Percentiles rank a stretch among this genome's conserved stretches.
Conservation (phyloP, 2,888 invertebrate species). For the Spisula solida region DNA sequence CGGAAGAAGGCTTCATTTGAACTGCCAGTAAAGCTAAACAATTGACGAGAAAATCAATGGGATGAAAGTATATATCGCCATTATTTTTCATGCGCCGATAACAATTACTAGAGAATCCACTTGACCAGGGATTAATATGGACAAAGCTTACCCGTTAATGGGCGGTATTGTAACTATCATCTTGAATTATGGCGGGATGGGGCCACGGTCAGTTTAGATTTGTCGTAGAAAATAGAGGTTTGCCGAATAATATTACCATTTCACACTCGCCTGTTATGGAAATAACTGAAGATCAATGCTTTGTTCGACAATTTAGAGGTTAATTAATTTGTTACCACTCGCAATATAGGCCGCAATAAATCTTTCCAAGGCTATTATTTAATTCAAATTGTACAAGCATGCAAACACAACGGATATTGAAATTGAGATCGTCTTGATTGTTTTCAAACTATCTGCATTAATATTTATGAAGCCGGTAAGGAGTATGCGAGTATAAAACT, state of each 20-base stretch:
- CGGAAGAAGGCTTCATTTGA: conserved; percentile 61
- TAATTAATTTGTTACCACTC: conserved; percentile 61
- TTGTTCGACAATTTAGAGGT: conserved; percentile 58
- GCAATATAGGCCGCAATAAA: conserved; percentile 44
- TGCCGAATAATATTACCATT: conserved; percentile 61
- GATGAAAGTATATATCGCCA: conserved; percentile 66
- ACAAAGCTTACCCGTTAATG: conserved; percentile 54
- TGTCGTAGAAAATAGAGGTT: conserved; percentile 47
- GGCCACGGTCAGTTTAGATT: conserved; percentile 32
- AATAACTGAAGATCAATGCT: conserved; percentile 29
- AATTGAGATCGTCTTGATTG: not conserved
- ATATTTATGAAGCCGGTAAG: conserved; percentile 4
- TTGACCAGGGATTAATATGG: conserved; percentile 69
- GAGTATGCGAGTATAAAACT: not conserved
- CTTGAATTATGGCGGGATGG: conserved; percentile 57
- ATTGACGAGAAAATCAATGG: conserved; percentile 66
- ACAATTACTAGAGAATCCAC: conserved; percentile 63
- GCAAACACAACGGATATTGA: conserved; percentile 21
- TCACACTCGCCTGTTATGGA: conserved; percentile 59
- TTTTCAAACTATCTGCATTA: not conserved
- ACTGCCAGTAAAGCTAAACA: conserved; percentile 60
- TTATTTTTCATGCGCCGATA: conserved; percentile 61
- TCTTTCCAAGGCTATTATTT: conserved; percentile 34
- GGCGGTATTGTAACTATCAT: conserved; percentile 43
- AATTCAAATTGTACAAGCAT: conserved; percentile 35